Percentiles rank a stretch among this genome's conserved stretches.
These are phyloP conservation scores for Corythornis vintsioides DNA, from an alignment of 2,113 vertebrate species.

Conservation along the genomic window DNA sequence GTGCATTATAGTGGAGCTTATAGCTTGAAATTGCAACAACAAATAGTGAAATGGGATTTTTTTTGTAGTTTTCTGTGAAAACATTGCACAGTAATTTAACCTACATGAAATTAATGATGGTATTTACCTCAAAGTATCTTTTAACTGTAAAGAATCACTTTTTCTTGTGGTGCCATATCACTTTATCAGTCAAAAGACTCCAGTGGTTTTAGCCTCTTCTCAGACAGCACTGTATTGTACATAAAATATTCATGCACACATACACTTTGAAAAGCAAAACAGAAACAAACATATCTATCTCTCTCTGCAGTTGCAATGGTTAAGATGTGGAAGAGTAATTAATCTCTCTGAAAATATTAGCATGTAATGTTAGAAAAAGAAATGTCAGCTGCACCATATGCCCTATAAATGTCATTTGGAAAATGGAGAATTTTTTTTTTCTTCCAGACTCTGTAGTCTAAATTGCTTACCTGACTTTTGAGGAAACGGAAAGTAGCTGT, in stretches of 20 bases:
- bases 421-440: neutral
- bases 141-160: neutral
- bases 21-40: neutral
- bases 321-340: slow-evolving; percentile 28
- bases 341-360: slow-evolving; percentile 10
- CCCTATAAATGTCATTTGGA: neutral
- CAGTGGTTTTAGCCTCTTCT: neutral
- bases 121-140: neutral
- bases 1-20: neutral
- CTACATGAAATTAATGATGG: neutral
- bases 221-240: neutral
- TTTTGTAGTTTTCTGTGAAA: neutral
- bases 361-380: neutral
- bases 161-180: neutral
- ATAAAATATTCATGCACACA: slow-evolving; percentile 27
- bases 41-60: neutral
- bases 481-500: neutral
- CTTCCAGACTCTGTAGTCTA: neutral
- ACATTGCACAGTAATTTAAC: neutral
- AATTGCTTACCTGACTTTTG: neutral
- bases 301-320: neutral
- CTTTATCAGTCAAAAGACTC: neutral
- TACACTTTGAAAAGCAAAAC: neutral
- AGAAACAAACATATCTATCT: neutral
- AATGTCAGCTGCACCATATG: neutral